These are phyloP conservation scores for Folsomia candida DNA, from an alignment of 2,888 invertebrate genomes.

Conservation along the genomic window DNA sequence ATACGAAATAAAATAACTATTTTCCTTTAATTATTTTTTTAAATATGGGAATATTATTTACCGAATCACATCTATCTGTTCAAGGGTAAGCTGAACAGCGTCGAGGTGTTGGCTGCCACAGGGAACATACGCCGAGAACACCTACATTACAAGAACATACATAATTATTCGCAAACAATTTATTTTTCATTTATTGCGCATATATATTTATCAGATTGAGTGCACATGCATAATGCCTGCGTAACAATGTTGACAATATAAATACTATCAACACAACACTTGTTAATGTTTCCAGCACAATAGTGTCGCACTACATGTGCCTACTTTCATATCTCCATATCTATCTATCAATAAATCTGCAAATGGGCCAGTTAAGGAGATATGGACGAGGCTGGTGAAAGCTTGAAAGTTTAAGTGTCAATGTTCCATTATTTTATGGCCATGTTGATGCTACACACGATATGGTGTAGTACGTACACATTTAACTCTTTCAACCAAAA, in stretches of 20 bases:
- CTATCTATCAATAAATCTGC: background rate
- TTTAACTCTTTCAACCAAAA: no score
- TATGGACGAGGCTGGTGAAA: background rate
- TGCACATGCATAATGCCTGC: no score
- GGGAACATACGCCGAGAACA: conserved; percentile 83
- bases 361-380: background rate
- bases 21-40: no score
- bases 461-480: background rate
- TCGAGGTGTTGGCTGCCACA: conserved; percentile 80
- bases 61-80: conserved; percentile 83
- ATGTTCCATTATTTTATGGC: background rate
- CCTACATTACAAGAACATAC: conserved; percentile 58
- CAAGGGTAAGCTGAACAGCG: conserved; percentile 77
- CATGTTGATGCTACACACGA: background rate
- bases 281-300: no score
- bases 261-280: no score
- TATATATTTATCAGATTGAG: no score
- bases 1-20: no score
- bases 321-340: background rate
- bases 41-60: no score
- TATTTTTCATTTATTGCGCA: no score
- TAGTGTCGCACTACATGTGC: no score
- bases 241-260: no score
- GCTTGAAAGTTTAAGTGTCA: background rate
- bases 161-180: no score